Evolutionary conservation across 2,888 invertebrate genomes (phyloP).

Genomic region (Ditylenchus weischeri): DNA sequence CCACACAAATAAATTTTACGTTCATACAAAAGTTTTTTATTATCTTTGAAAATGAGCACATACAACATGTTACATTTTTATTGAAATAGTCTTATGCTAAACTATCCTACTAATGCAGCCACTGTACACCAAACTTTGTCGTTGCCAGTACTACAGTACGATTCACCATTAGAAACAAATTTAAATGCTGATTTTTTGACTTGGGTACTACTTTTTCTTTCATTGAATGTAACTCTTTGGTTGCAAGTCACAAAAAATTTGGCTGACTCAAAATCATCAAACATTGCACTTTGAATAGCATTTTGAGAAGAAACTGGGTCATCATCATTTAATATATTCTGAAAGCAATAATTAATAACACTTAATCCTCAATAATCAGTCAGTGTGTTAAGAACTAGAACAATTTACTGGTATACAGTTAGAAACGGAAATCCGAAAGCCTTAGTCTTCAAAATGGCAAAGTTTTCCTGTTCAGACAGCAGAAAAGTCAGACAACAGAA

Average conservation of each 20-base stretch:
- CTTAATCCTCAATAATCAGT: no score
- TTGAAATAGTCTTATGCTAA: not conserved
- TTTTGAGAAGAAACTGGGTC: not conserved
- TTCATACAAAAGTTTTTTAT: no score
- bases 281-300: not conserved
- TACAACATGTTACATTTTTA: no score
- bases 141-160: not conserved
- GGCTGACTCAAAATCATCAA: not conserved
- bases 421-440: no score
- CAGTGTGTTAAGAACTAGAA: no score
- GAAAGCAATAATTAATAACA: no score
- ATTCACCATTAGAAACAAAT: not conserved
- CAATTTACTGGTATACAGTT: no score
- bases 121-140: not conserved
- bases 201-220: not conserved
- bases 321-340: not conserved
- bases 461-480: no score
- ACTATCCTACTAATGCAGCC: not conserved
- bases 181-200: not conserved
- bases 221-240: not conserved
- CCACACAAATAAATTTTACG: no score
- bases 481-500: no score
- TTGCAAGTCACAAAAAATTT: constrained; percentile 1
- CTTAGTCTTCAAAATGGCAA: no score
- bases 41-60: no score